phyloP scores from a whole-genome alignment of 2,888 invertebrate species.

The Plusia festucae region DNA sequence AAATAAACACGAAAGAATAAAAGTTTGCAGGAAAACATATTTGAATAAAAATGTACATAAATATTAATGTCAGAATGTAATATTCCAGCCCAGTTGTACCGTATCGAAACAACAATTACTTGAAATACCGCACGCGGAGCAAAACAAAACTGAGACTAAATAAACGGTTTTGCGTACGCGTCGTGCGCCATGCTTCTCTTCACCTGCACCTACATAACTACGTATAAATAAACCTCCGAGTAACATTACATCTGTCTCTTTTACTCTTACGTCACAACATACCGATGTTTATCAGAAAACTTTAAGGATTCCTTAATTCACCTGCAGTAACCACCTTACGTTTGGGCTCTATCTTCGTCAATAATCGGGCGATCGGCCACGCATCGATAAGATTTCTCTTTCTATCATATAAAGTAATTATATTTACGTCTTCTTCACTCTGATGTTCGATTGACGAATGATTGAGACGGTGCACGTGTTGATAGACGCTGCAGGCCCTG shows the following conservation, averaged over 20 bases:
- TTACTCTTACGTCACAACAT: slow-evolving; percentile 66
- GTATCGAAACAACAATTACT: slow-evolving; percentile 81
- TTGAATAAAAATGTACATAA: slow-evolving; percentile 60
- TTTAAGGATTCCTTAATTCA: slow-evolving; percentile 67
- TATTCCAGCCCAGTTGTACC: slow-evolving; percentile 66
- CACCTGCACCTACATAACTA: slow-evolving; percentile 58
- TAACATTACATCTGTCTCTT: slow-evolving; percentile 71
- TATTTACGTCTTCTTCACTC: slow-evolving; percentile 79
- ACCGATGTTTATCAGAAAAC: slow-evolving; percentile 67
- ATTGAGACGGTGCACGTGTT: slow-evolving; percentile 79
- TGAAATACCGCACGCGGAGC: slow-evolving; percentile 71
- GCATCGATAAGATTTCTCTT: slow-evolving; percentile 71
- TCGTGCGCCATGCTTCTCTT: slow-evolving; percentile 73
- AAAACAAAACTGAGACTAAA: slow-evolving; percentile 77
- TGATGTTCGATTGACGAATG: slow-evolving; percentile 82
- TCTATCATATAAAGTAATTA: slow-evolving; percentile 64
- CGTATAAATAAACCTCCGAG: slow-evolving; percentile 68
- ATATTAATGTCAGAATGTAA: slow-evolving; percentile 64
- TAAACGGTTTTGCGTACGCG: slow-evolving; percentile 73
- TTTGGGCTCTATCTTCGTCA: slow-evolving; percentile 76
- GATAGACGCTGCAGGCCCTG: slow-evolving; percentile 76
- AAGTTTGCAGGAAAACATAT: slow-evolving; percentile 20
- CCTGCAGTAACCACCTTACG: slow-evolving; percentile 76
- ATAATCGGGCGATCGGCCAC: slow-evolving; percentile 71
- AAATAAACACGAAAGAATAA: background rate